Evolutionary conservation across 37 sponge, comb jelly and placozoan genomes (phyloP).

Genomic region (Oopsacas minuta): DNA sequence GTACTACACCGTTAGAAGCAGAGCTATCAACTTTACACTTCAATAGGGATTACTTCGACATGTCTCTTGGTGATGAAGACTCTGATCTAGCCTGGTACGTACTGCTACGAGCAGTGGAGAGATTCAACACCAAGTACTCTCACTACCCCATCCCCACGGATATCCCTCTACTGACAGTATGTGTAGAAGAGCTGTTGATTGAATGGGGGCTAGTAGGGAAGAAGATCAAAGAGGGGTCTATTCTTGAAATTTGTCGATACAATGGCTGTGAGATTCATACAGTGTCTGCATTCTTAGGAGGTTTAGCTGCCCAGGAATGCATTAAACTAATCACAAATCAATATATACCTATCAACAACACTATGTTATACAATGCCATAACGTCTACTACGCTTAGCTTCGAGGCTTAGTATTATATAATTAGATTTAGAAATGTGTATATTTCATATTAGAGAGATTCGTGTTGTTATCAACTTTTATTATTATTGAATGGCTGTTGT

Average conservation of each 20-base stretch:
- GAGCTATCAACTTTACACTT: conserved; percentile 31
- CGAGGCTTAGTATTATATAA: conserved; percentile 7
- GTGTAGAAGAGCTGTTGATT: conserved; percentile 25
- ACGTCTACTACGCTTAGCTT: conserved; percentile 38
- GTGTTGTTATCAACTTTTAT: too few relatives aligned
- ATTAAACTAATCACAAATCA: conserved; percentile 88
- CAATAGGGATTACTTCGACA: conserved; percentile 26
- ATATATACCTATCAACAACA: conserved; percentile 90
- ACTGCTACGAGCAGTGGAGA: conserved; percentile 66
- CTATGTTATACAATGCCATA: conserved; percentile 72
- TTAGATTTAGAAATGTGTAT: neutral
- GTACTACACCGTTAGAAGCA: conserved; percentile 40
- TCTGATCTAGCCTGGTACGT: conserved; percentile 57
- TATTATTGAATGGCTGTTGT: neutral
- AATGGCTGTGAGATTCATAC: conserved; percentile 76
- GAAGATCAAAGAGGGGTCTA: conserved; percentile 23
- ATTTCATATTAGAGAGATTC: too few relatives aligned
- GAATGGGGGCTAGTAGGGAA: conserved; percentile 28
- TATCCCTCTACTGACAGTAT: conserved; percentile 34
- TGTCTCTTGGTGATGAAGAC: conserved; percentile 38
- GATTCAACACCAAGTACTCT: conserved; percentile 28
- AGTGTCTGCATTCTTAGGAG: conserved; percentile 85
- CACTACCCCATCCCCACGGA: conserved; percentile 50
- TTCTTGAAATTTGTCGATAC: conserved; percentile 45
- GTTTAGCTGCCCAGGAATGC: conserved; percentile 86